Percentiles rank a stretch among this genome's conserved stretches.
Conservation (phyloP, 2,797 vertebrate species). For the Pipistrellus pipistrellus region DNA sequence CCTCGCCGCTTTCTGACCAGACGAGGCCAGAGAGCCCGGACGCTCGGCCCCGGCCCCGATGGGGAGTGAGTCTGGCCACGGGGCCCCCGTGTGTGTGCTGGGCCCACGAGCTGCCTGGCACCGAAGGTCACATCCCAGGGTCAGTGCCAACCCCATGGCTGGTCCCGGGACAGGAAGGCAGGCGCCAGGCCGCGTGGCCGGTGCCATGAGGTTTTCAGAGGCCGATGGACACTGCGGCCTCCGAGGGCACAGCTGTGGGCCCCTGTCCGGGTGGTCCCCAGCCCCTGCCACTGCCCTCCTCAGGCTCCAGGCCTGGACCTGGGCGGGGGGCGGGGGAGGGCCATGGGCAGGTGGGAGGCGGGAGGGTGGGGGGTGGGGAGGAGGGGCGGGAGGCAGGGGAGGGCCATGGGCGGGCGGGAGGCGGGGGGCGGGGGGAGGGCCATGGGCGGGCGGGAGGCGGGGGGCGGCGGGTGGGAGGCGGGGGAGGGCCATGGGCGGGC, state of each 20-base stretch:
- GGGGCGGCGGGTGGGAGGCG: not conserved
- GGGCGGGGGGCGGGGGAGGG: not conserved
- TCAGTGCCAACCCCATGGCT: conserved; percentile 1
- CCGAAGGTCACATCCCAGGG: not conserved
- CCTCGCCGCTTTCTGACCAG: not conserved
- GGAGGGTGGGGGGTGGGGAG: not conserved
- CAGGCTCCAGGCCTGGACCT: not conserved
- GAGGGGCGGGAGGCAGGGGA: too few relatives aligned
- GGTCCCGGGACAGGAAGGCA: not conserved
- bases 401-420: too few relatives aligned
- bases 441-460: not conserved
- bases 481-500: not conserved
- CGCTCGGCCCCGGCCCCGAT: not conserved
- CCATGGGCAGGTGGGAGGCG: too few relatives aligned
- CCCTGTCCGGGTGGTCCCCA: not conserved
- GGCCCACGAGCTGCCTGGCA: not conserved
- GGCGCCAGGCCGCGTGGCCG: conserved; percentile 20
- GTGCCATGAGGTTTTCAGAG: conserved; percentile 68
- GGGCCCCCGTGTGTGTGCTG: not conserved
- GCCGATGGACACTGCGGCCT: not conserved
- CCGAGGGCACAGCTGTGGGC: not conserved
- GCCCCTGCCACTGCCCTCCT: not conserved
- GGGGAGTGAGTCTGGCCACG: accelerated
- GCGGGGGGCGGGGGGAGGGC: too few relatives aligned
- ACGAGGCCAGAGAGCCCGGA: accelerated